phyloP scores from a whole-genome alignment of 64 coral and sea anemone species.

The Dendronephthya gigantea region DNA sequence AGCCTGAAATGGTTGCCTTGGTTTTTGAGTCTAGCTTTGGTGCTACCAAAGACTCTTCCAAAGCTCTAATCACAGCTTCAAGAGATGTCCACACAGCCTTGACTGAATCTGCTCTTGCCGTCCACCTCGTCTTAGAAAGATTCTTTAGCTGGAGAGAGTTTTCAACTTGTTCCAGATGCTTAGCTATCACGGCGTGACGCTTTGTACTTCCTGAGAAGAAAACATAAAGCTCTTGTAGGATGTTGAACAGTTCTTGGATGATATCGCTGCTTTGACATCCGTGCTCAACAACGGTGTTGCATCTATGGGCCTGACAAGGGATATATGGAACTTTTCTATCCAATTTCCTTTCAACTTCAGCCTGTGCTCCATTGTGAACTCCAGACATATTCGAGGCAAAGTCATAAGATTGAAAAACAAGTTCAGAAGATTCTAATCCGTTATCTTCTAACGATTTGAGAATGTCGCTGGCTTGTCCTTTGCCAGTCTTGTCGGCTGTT shows the following conservation, averaged over 20 bases:
- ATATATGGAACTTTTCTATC: not conserved
- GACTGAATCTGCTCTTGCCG: slow-evolving; percentile 15
- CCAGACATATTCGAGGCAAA: not conserved
- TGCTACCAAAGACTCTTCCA: not conserved
- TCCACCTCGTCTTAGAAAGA: slow-evolving; percentile 14
- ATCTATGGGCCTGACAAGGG: not conserved
- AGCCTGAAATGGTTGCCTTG: not conserved
- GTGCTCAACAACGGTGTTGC: not conserved
- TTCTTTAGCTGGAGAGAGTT: slow-evolving; percentile 8
- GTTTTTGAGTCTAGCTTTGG: not conserved
- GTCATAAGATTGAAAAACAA: not conserved
- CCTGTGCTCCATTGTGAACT: not conserved
- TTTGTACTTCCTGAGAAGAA: slow-evolving; percentile 31
- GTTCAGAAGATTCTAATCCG: not conserved
- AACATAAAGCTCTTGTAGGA: slow-evolving; percentile 18
- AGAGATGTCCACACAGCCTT: slow-evolving; percentile 8
- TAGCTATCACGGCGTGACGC: not conserved
- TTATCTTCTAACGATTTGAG: not conserved
- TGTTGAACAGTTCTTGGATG: not conserved
- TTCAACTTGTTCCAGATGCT: slow-evolving; percentile 8
- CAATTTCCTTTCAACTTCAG: not conserved
- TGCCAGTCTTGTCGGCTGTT: not conserved
- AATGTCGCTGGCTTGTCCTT: not conserved
- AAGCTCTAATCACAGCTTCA: slow-evolving; percentile 4
- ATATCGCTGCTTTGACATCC: not conserved